Evolutionary conservation across 2,888 invertebrate genomes (phyloP), one percentile per base, ranked within the genome.

Genomic region (Andrena trimmerana): DNA sequence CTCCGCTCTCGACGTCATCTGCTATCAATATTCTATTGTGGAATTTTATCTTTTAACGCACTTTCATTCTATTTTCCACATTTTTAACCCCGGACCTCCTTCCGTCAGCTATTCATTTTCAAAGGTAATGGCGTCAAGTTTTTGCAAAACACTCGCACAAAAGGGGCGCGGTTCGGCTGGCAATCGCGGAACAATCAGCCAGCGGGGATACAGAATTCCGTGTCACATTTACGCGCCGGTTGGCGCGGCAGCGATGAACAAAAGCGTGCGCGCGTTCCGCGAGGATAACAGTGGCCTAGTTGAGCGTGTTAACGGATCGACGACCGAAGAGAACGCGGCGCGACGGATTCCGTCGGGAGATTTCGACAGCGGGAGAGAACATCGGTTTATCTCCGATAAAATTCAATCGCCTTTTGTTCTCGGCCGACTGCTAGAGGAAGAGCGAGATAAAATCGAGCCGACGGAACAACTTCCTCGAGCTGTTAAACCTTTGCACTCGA

Each of bases 331-430:
- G 31, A 27, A 52, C 3, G 8, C 24, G 10, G 24, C 20, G 24
- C 10, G n/a, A 16, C 33, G 16, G 36, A 20, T 29, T 16, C 50
- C 29, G 20, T n/a, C 31, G 36, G 20, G 75, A 42, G 59, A 75
- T 68, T 75, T 75, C 69, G 20, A 33, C 52, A 50, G 33, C 60
- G 24, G 13, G 16, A 33, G 69, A 69, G 71, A 76, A 63, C 65
- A 71, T 71, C 8, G 76, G 33, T 72, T 71, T 60, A 72, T 66
- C 72, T 63, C 27, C 24, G 50, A 66, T 66, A 72, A 73, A 67
- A 62, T 67, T 78, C 78, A 42, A 62, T 72, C 73, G 29, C 2
- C 63, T 24, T 77, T 63, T 65, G 54, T 70, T 57, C 63, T 10
- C n/a, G 48, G 2, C 0, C 27, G 54, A 20, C 48, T 57, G 42